These are phyloP conservation scores for Turritopsis dohrnii DNA, from an alignment of 30 jellyfish, hydroid and myxozoan species.

Conservation along the genomic window DNA sequence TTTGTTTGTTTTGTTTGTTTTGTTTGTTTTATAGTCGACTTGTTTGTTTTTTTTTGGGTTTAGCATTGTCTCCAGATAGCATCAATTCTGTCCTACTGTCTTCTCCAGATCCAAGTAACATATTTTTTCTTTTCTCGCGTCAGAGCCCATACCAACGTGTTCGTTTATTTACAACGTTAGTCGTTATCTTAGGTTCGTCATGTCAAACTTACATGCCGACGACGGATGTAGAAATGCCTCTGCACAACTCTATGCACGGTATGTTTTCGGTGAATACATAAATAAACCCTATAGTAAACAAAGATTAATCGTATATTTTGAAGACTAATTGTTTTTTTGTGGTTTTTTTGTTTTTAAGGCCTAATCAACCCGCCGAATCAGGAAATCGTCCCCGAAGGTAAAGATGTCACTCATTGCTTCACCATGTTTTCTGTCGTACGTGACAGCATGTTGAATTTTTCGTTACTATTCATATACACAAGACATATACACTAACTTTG, in stretches of 20 bases:
- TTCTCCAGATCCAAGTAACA: neutral
- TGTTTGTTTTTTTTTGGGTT: no score
- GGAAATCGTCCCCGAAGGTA: constrained; percentile 22
- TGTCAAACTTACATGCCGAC: constrained; percentile 16
- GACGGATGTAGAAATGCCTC: constrained; percentile 23
- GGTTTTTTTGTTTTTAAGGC: neutral
- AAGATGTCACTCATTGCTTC: neutral
- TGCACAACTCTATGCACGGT: constrained; percentile 9
- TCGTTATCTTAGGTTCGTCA: constrained; percentile 12
- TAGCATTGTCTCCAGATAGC: neutral
- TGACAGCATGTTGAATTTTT: no score
- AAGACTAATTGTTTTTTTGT: neutral
- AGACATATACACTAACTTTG: no score
- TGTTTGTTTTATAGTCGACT: no score
- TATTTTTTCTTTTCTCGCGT: neutral
- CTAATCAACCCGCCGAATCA: constrained; percentile 17
- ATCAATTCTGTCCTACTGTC: neutral
- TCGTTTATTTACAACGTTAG: neutral
- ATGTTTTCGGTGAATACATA: neutral
- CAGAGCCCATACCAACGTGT: no score
- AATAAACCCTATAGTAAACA: neutral
- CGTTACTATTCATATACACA: no score
- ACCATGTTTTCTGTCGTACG: neutral
- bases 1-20: no score
- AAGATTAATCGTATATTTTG: neutral